Conservation (phyloP, 1,140 invertebrate species). For the Gonioctena quinquepunctata region DNA sequence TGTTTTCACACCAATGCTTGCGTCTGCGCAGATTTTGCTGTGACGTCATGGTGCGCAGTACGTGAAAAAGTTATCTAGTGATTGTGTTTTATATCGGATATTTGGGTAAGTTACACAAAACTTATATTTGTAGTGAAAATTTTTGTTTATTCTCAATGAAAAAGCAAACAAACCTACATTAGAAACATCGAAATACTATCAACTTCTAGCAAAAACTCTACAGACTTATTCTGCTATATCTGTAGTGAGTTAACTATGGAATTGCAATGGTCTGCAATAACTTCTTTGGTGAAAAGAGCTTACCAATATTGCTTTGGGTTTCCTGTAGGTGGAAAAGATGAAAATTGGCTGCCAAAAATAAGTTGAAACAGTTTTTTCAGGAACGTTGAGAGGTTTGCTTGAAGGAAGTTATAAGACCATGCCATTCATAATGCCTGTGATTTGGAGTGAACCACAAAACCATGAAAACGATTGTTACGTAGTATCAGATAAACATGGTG, state of each 20-base stretch:
- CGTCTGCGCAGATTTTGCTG: no score
- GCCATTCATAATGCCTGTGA: constrained; percentile 34
- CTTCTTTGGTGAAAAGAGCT: constrained; percentile 12
- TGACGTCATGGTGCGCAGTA: no score
- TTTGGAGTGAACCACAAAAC: constrained; percentile 38
- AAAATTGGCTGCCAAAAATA: constrained; percentile 8
- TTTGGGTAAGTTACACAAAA: no score
- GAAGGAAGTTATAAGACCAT: constrained; percentile 22
- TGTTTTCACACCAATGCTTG: no score
- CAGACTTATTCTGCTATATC: not conserved
- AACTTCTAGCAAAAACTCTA: not conserved
- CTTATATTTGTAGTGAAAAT: no score
- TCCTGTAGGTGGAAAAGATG: constrained; percentile 10
- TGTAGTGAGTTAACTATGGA: not conserved
- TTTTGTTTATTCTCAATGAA: no score
- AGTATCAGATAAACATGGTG: no score
- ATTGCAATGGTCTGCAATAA: not conserved
- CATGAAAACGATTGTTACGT: constrained; percentile 18
- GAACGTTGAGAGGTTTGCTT: constrained; percentile 16
- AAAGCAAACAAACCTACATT: no score
- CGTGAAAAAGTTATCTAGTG: no score
- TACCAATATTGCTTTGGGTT: constrained; percentile 20
- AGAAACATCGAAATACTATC: no score
- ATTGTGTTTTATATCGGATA: no score
- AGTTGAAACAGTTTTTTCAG: not conserved